These are phyloP conservation scores for Danio choprae DNA, from an alignment of 2,797 vertebrate species.

Conservation along the genomic window DNA sequence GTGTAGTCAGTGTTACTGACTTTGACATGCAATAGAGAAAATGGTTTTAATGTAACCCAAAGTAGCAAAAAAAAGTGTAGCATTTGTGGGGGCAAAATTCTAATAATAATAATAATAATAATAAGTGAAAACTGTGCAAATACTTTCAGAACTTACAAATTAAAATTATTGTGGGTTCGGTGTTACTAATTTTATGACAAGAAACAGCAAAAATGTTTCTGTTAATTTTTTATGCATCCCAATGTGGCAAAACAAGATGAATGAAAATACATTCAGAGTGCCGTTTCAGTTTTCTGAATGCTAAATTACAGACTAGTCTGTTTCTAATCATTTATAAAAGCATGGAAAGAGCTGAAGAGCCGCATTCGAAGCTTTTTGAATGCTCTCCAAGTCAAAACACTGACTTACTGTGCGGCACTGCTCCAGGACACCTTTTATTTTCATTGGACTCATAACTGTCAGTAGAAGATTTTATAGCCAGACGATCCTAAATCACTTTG, in stretches of 20 bases:
- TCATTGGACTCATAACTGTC: slow-evolving; percentile 56
- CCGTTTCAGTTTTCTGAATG: background rate
- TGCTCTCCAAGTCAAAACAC: slow-evolving; percentile 43
- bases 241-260: background rate
- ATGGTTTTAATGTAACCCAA: slow-evolving; percentile 3
- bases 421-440: slow-evolving; percentile 55
- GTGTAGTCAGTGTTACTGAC: slow-evolving; percentile 6
- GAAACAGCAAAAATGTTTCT: slow-evolving; percentile 3
- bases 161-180: background rate
- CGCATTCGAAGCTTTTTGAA: slow-evolving; percentile 38
- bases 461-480: slow-evolving; percentile 42
- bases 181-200: slow-evolving; percentile 8
- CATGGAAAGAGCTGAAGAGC: slow-evolving; percentile 6
- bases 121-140: too few relatives aligned
- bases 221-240: slow-evolving; percentile 12
- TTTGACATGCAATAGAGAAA: slow-evolving; percentile 15
- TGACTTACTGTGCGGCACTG: slow-evolving; percentile 49
- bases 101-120: too few relatives aligned
- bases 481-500: slow-evolving; percentile 55
- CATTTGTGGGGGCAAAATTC: too few relatives aligned
- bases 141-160: too few relatives aligned
- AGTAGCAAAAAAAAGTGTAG: background rate
- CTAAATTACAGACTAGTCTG: slow-evolving; percentile 8
- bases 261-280: background rate
- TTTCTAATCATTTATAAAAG: slow-evolving; percentile 13